Evolutionary conservation across 1,140 invertebrate genomes (phyloP).

Genomic region (Atta colombica): DNA sequence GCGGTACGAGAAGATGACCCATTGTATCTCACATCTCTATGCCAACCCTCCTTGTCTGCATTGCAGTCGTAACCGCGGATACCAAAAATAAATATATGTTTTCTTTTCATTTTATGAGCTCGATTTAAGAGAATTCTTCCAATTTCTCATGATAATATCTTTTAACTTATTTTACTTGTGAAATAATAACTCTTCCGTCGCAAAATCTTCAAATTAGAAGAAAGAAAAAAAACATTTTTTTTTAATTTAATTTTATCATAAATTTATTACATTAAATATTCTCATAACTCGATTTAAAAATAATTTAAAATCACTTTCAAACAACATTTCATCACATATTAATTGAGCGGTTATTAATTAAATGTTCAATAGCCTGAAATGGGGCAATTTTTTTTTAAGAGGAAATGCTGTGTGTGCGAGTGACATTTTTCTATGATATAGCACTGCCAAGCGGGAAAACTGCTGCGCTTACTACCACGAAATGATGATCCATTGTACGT

Average conservation of each 20-base stretch:
- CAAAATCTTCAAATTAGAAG: too few species aligned
- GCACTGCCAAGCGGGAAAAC: conserved; percentile 42
- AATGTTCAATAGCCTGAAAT: background rate
- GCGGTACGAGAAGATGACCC: conserved; percentile 50
- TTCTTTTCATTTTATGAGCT: conserved; percentile 23
- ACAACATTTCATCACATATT: background rate
- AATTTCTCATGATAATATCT: conserved; percentile 18
- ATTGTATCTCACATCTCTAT: conserved; percentile 54
- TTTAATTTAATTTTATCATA: too few species aligned
- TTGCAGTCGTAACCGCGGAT: conserved; percentile 10
- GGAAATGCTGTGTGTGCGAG: conserved; percentile 20
- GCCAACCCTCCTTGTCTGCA: conserved; percentile 31
- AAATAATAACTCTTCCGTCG: background rate
- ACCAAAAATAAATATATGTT: conserved; percentile 41
- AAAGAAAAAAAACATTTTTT: too few species aligned
- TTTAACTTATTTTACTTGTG: conserved; percentile 12
- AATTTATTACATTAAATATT: too few species aligned
- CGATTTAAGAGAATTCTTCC: conserved; percentile 34
- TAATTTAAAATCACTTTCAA: background rate
- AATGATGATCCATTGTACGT: conserved; percentile 61
- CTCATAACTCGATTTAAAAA: background rate
- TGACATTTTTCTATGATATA: conserved; percentile 56
- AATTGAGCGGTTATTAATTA: conserved; percentile 43
- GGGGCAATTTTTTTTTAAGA: conserved; percentile 39
- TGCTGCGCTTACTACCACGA: conserved; percentile 56